Evolutionary conservation across 2,888 invertebrate genomes (phyloP).

Genomic region (Apodemia duryi): DNA sequence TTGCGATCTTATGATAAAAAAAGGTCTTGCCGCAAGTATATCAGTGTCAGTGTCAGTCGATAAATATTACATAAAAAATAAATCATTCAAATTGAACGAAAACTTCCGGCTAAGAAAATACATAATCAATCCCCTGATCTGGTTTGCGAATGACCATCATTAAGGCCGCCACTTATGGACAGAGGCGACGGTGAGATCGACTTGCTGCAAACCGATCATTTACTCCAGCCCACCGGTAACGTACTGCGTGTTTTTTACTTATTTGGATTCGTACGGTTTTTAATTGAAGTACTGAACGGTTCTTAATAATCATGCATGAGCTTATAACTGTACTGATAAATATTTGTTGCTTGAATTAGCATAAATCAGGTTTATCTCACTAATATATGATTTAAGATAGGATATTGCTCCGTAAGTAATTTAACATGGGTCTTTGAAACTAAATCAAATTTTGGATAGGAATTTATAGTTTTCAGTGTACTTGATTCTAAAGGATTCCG

Average conservation of each 20-base stretch:
- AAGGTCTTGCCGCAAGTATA: too few species aligned
- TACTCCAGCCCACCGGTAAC: constrained; percentile 46
- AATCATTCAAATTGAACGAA: background rate
- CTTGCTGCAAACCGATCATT: constrained; percentile 52
- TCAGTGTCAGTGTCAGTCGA: too few species aligned
- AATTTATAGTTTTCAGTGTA: too few species aligned
- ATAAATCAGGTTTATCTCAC: background rate
- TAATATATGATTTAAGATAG: constrained; percentile 1
- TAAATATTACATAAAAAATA: too few species aligned
- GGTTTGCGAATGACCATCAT: constrained; percentile 57
- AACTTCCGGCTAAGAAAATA: background rate
- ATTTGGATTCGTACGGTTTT: constrained; percentile 26
- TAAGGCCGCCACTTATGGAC: constrained; percentile 50
- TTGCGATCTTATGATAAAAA: too few species aligned
- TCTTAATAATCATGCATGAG: constrained; percentile 1
- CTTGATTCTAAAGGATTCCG: too few species aligned
- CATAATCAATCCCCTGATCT: constrained; percentile 27
- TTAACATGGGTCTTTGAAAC: too few species aligned
- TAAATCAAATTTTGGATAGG: too few species aligned
- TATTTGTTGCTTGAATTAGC: constrained; percentile 1
- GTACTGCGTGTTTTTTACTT: constrained; percentile 46
- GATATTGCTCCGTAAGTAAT: background rate
- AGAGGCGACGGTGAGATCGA: constrained; percentile 35
- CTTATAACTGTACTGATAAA: constrained; percentile 24
- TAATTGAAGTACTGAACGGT: constrained; percentile 12